Percentiles rank a stretch among this genome's conserved stretches.
Conservation (phyloP, 1,140 invertebrate species). For the Aphaenogaster floridana region DNA sequence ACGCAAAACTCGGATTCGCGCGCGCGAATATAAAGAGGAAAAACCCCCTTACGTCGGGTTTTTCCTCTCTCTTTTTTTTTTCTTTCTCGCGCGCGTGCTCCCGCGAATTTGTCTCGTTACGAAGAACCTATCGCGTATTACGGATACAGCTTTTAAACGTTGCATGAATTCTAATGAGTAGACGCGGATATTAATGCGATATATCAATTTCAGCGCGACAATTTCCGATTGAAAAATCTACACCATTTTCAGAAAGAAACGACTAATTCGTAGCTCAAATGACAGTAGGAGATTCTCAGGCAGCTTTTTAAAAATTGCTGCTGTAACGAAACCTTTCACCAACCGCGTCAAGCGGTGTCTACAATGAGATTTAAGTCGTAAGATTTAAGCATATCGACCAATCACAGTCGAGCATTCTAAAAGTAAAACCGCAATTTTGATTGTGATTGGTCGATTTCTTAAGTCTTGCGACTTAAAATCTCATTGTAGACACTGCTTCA, state of each 20-base stretch:
- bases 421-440: too few species aligned
- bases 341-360: background rate
- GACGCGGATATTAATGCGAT: constrained; percentile 14
- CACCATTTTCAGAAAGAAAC: background rate
- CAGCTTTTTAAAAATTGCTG: background rate
- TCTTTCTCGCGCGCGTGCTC: background rate
- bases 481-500: too few species aligned
- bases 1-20: background rate
- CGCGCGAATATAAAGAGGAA: too few species aligned
- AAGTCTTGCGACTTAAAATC: too few species aligned
- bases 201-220: constrained; percentile 2
- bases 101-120: background rate
- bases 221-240: background rate
- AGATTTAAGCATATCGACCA: too few species aligned
- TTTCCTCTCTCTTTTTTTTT: background rate
- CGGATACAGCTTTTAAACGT: constrained; percentile 29
- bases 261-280: background rate
- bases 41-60: background rate
- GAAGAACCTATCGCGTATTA: background rate
- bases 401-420: too few species aligned
- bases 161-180: constrained; percentile 23
- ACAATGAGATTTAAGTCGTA: too few species aligned
- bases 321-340: background rate
- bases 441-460: too few species aligned
- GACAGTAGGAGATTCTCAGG: background rate